These are phyloP conservation scores for Phasia obesa DNA, from an alignment of 2,888 invertebrate genomes.

Conservation along the genomic window DNA sequence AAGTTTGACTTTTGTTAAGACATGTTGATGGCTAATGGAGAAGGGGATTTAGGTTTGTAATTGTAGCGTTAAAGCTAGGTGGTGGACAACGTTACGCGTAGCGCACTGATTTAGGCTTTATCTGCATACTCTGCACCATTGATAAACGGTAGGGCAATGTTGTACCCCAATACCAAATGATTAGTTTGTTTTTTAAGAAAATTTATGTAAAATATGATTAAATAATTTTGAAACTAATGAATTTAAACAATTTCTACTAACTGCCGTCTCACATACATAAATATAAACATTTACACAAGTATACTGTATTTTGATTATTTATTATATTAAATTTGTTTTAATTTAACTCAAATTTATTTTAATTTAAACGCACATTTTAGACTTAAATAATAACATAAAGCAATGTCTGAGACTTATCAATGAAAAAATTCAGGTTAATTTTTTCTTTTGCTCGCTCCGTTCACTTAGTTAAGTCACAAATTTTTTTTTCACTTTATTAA, in stretches of 20 bases:
- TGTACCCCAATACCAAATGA: neutral
- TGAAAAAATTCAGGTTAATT: slow-evolving; percentile 57
- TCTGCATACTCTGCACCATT: no score
- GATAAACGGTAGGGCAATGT: neutral
- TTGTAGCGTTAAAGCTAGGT: no score
- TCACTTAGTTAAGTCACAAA: slow-evolving; percentile 64
- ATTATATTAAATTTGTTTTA: slow-evolving; percentile 27
- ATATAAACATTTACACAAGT: slow-evolving; percentile 17
- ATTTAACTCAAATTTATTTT: slow-evolving; percentile 15
- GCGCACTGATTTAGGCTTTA: no score
- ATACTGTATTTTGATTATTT: slow-evolving; percentile 16
- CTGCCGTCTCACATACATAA: slow-evolving; percentile 64
- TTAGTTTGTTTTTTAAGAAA: slow-evolving; percentile 20
- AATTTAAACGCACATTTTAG: slow-evolving; percentile 50
- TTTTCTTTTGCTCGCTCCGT: slow-evolving; percentile 32
- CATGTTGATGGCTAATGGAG: no score
- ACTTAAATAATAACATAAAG: slow-evolving; percentile 51
- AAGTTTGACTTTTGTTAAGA: no score
- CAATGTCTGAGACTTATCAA: slow-evolving; percentile 59
- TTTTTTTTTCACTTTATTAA: slow-evolving; percentile 21
- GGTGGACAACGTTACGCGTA: no score
- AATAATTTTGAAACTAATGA: slow-evolving; percentile 48
- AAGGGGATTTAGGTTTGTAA: no score
- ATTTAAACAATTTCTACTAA: slow-evolving; percentile 57
- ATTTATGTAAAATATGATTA: slow-evolving; percentile 32